Conservation (phyloP, 2,888 invertebrate species). For the Lepidocyrtoides sp. region DNA sequence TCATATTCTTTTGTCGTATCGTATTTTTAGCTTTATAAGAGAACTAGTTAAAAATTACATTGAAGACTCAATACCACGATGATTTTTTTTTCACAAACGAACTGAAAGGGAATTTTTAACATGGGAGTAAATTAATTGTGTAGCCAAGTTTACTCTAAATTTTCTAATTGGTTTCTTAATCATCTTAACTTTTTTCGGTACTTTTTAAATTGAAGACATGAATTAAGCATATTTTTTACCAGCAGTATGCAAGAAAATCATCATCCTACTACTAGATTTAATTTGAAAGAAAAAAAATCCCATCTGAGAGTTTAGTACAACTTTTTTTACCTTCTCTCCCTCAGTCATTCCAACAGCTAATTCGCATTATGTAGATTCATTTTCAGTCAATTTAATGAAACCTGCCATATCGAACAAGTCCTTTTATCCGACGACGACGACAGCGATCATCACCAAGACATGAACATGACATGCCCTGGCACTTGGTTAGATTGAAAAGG, state of each 20-base stretch:
- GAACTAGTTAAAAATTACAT: background rate
- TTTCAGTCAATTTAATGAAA: conserved; percentile 57
- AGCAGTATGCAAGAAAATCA: no score
- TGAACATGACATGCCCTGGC: conserved; percentile 21
- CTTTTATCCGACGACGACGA: background rate
- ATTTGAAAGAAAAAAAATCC: no score
- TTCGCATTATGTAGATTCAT: conserved; percentile 37
- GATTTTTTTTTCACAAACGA: conserved; percentile 5
- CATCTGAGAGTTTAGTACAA: background rate
- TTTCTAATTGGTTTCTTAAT: conserved; percentile 71
- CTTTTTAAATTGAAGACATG: no score
- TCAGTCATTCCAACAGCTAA: background rate
- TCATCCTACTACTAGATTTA: no score
- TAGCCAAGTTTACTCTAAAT: conserved; percentile 58
- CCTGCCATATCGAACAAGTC: background rate
- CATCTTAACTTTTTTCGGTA: conserved; percentile 40
- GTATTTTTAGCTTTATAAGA: background rate
- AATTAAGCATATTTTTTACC: no score
- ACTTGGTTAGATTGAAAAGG: conserved; percentile 24
- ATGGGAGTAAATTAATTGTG: conserved; percentile 66
- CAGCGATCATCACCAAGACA: background rate
- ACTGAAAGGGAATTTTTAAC: background rate
- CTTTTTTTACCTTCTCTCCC: background rate
- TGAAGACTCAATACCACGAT: background rate
- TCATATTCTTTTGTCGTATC: conserved; percentile 44